Evolutionary conservation across 2,888 invertebrate genomes (phyloP).

Genomic region (Emmelina monodactyla): DNA sequence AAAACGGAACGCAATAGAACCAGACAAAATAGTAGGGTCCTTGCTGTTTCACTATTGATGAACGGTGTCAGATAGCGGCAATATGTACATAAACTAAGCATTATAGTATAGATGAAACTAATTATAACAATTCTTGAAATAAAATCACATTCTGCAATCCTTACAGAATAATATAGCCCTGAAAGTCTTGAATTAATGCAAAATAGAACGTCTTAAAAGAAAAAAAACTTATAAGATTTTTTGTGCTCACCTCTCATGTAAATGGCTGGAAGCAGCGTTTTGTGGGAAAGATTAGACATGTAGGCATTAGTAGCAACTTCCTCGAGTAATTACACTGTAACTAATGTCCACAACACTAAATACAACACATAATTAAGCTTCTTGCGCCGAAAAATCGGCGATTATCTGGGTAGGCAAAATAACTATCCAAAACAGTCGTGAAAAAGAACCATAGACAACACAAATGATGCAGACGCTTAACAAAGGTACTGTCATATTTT

Average conservation of each 20-base stretch:
- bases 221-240: constrained; percentile 54
- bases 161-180: no score
- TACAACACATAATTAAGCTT: constrained; percentile 42
- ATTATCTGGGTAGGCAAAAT: constrained; percentile 56
- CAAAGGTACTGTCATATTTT: no score
- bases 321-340: constrained; percentile 26
- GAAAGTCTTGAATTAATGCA: constrained; percentile 28
- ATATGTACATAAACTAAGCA: constrained; percentile 29
- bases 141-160: no score
- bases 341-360: constrained; percentile 22
- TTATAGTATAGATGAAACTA: not conserved
- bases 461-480: no score
- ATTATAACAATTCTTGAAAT: no score
- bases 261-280: constrained; percentile 57
- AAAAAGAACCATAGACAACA: constrained; percentile 58
- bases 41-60: constrained; percentile 19
- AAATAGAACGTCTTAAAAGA: constrained; percentile 18
- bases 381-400: constrained; percentile 54
- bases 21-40: constrained; percentile 37
- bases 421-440: constrained; percentile 66
- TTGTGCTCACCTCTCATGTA: constrained; percentile 66
- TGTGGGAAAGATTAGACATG: constrained; percentile 13
- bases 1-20: constrained; percentile 36
- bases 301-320: not conserved
- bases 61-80: constrained; percentile 46